Evolutionary conservation across 2,797 vertebrate genomes (phyloP), one percentile per base, ranked within the genome.

Genomic region (Anguilla megastoma): DNA sequence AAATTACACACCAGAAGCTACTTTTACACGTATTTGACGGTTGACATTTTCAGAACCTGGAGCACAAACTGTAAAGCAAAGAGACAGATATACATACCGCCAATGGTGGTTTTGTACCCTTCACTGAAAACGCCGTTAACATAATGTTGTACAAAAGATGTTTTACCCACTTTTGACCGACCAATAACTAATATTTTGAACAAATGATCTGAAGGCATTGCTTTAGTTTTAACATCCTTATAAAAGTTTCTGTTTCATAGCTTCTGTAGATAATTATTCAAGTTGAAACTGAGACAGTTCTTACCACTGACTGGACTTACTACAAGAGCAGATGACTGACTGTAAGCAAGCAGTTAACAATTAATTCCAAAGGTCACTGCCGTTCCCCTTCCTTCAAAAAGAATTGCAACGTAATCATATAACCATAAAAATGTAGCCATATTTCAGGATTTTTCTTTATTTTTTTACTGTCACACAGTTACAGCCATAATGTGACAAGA

Each of bases 101-200:
- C 87, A 24, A 88, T 74, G 10, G 87, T 88, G 50, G 52, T 33
- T 50, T 88, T 88, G 87, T 88, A 88, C 10, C 66, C 48, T 33
- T 85, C 87, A 30, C 3, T 88, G 41, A 85, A 88, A 74, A 60
- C 1, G 12, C 87, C 83, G 0, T 30, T 54, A 12, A 88, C 63
- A 41, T 71, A 88, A 3, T 18, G 63, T 24, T 60, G 82, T 54
- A 88, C 84, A 58, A 88, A 88, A 18, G 87, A 74, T 27, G 87
- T 88, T 85, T 88, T 88, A 41, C 83, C 87, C 30, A 88, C 87
- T 71, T 56, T 30, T 36, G 66, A 76, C 30, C 21, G 24, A 9
- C 71, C 87, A 58, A 88, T 27, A 27, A 86, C 36, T 2, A 88
- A 36, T 41, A 88, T 16, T 45, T 86, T 88, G 52, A 88, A 88